Evolutionary conservation across 2,113 vertebrate species (phyloP).

Genomic region (Smithornis capensis): DNA sequence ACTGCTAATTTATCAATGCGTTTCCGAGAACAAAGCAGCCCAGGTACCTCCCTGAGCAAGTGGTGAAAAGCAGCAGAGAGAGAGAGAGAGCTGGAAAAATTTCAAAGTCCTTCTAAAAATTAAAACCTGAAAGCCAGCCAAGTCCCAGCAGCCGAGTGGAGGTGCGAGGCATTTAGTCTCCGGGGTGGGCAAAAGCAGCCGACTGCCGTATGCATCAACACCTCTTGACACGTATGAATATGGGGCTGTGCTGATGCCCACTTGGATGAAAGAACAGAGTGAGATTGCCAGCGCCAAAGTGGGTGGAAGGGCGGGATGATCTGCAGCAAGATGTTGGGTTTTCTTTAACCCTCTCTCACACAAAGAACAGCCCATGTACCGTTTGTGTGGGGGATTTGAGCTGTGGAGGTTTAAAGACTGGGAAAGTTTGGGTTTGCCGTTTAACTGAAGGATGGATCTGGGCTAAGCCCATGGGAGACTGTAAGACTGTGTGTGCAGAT

Average conservation of each 20-base stretch:
- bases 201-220: conserved; percentile 64
- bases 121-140: conserved; percentile 60
- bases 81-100: conserved; percentile 36
- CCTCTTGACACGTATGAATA: conserved; percentile 61
- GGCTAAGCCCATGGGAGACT: not conserved
- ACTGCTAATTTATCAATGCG: not conserved
- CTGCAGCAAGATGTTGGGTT: conserved; percentile 49
- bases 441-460: not conserved
- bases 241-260: conserved; percentile 66
- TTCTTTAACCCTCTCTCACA: conserved; percentile 46
- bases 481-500: rapidly evolving
- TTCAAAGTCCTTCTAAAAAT: conserved; percentile 68
- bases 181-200: conserved; percentile 62
- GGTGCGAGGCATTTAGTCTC: conserved; percentile 67
- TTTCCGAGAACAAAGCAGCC: conserved; percentile 40
- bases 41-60: conserved; percentile 39
- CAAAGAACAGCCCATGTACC: not conserved
- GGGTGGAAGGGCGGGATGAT: conserved; percentile 57
- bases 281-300: conserved; percentile 15
- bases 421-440: not conserved
- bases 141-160: conserved; percentile 56
- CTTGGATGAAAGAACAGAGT: conserved; percentile 61
- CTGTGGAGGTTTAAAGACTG: rapidly evolving
- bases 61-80: not conserved
- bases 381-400: rapidly evolving